Evolutionary conservation across 1,140 invertebrate genomes (phyloP), one percentile per base, ranked within the genome.

Genomic region (Coptotermes formosanus): DNA sequence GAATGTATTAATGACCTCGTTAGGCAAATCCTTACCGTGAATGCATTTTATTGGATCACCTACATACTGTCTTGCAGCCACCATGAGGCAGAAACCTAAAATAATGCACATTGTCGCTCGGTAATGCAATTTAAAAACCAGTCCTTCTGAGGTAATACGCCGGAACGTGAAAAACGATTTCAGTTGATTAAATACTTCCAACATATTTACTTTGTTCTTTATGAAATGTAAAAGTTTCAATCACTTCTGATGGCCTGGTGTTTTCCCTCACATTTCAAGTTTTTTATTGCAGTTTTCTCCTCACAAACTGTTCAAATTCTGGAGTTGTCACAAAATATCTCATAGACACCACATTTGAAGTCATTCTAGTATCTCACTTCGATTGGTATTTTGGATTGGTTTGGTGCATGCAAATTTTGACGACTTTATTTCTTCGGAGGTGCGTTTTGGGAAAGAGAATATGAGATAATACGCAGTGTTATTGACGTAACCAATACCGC

Each of bases 1-100:
- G 91, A 97, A 98, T 16, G 97, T 98, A 92, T 99, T 98, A 83
- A 98, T 93, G 83, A 98, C 96, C 91, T 97, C 96, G 90, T 98
- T 25, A 45, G 59, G 59, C 81, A 86, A 30, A 25, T 86, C 81
- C 23, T n/a, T 43, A 19, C n/a, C 9, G 38, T 92, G 91, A 86
- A 94, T 92, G 89, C 94, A 94, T 87, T 94, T 93, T 85, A 95
- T 94, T 2, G 94, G 94, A 87, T 94, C 93, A 23, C 94, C 94
- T 30, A 93, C 92, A 87, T 93, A 92, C 87, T 93, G 93, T 85
- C 92, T 92, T 44, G 92, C 93, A 3, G 93, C 92, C 45, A 94
- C 88, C 3, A 94, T 91, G 9, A 93, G 89, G 85, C 92, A 92
- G 30, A 92, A 92, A 48, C 92, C 90, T 0, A 93, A 87, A 32